These are phyloP conservation scores for Philotrypesis tridentata DNA, from an alignment of 1,140 invertebrate species.

Conservation along the genomic window DNA sequence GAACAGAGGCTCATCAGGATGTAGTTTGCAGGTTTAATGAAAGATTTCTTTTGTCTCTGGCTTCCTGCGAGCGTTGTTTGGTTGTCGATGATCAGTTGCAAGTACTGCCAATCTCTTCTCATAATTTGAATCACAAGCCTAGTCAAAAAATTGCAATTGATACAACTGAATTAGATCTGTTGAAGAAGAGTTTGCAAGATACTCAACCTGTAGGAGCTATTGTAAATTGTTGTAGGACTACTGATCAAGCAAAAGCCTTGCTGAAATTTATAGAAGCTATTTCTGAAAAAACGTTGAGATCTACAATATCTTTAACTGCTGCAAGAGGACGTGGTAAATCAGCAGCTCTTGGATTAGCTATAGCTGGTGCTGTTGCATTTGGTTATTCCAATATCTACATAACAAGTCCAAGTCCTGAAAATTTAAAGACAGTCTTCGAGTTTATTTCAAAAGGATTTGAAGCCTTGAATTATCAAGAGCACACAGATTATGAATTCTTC, in stretches of 20 bases:
- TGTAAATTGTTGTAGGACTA: slow-evolving; percentile 93
- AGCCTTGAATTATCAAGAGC: slow-evolving; percentile 95
- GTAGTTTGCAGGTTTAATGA: slow-evolving; percentile 97
- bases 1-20: slow-evolving; percentile 95
- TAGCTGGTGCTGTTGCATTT: slow-evolving; percentile 88
- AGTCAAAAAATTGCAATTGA: slow-evolving; percentile 75
- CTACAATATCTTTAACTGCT: slow-evolving; percentile 96
- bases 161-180: slow-evolving; percentile 77
- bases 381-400: slow-evolving; percentile 99
- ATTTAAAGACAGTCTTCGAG: slow-evolving; percentile 98
- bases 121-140: slow-evolving; percentile 86
- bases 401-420: slow-evolving; percentile 98
- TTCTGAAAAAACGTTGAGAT: slow-evolving; percentile 91
- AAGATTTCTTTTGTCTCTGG: slow-evolving; percentile 93
- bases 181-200: slow-evolving; percentile 88
- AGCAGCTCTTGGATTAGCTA: slow-evolving; percentile 95
- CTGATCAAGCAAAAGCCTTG: slow-evolving; percentile 94
- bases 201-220: slow-evolving; percentile 93
- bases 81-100: slow-evolving; percentile 96
- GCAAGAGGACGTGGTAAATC: slow-evolving; percentile 98
- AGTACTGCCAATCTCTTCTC: slow-evolving; percentile 93
- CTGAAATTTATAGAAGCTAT: slow-evolving; percentile 96
- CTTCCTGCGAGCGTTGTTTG: slow-evolving; percentile 90
- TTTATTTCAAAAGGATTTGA: slow-evolving; percentile 98
- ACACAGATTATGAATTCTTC: slow-evolving; percentile 96